Conservation (phyloP, 2,797 vertebrate genomes). For the Muscicapa comitata region DNA sequence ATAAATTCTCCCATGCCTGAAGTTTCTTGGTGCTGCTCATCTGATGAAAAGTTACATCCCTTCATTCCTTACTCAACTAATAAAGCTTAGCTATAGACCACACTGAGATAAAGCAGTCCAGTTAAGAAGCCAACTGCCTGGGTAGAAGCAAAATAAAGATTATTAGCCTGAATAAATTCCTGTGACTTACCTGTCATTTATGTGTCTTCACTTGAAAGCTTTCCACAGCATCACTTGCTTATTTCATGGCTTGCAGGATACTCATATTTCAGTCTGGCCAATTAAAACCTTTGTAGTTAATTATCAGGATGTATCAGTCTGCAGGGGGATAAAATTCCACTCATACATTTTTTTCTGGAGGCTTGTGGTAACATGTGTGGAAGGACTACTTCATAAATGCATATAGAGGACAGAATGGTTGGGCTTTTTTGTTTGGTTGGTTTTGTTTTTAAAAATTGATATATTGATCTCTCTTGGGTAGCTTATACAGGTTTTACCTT, state of each 20-base stretch:
- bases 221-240: neutral
- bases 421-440: too few species aligned
- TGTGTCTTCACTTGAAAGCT: neutral
- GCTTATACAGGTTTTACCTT: neutral
- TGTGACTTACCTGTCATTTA: neutral
- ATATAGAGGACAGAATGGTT: neutral
- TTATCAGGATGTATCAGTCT: neutral
- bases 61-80: neutral
- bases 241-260: neutral
- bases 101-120: neutral
- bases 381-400: neutral
- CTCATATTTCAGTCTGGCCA: neutral
- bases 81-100: neutral
- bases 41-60: neutral
- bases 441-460: neutral
- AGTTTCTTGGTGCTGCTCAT: neutral
- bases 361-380: neutral
- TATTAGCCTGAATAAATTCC: neutral
- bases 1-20: neutral
- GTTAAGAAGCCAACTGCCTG: neutral
- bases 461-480: neutral
- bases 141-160: neutral
- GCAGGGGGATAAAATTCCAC: neutral
- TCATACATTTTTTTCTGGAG: accelerated
- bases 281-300: neutral